phyloP scores from a whole-genome alignment of 30 jellyfish, hydroid and myxozoan species.

The Turritopsis dohrnii region DNA sequence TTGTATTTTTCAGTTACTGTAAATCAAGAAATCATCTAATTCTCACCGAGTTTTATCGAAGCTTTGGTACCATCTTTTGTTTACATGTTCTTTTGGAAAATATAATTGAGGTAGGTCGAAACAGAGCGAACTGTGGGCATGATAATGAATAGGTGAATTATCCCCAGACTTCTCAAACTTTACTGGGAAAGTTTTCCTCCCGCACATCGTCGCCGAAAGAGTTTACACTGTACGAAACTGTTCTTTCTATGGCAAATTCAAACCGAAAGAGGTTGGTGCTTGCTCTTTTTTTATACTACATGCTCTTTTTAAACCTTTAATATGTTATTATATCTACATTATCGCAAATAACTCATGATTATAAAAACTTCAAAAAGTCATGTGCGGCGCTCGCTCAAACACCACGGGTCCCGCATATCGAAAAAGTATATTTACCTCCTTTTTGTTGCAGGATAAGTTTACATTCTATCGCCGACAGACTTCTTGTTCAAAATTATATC shows the following conservation, averaged over 20 bases:
- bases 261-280: not conserved
- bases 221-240: not conserved
- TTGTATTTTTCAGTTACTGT: too few relatives aligned
- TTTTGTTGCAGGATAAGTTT: not conserved
- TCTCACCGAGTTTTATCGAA: not conserved
- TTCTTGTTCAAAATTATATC: not conserved
- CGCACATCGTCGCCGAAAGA: conserved; percentile 14
- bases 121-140: not conserved
- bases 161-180: not conserved
- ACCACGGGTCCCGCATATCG: not conserved
- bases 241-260: conserved; percentile 16
- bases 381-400: not conserved
- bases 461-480: not conserved
- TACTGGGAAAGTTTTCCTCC: conserved; percentile 12
- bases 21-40: too few relatives aligned
- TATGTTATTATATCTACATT: not conserved
- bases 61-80: not conserved
- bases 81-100: not conserved
- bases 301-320: not conserved
- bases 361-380: not conserved
- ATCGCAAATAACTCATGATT: not conserved
- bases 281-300: not conserved
- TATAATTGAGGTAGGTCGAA: not conserved
- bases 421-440: not conserved
- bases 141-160: not conserved